Base-by-base conservation (phyloP, 2,113 vertebrate species). In the Lepisosteus osseus region DNA sequence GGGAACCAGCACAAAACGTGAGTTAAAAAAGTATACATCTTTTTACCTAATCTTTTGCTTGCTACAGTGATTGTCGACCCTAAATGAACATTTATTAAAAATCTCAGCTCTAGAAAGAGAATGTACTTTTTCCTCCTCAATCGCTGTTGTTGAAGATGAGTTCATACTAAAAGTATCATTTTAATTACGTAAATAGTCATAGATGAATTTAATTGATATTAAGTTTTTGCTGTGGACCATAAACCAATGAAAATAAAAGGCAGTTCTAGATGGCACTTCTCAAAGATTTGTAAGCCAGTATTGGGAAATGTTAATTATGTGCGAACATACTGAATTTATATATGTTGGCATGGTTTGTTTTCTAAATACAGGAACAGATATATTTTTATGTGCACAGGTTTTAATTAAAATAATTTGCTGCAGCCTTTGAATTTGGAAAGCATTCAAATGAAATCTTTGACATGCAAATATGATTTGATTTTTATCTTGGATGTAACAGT, bases 321-420 rank as follows among this genome's bases (percentile, higher is more conserved):
- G 87, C 88, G 87, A 90, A 90, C 88, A 92, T 88, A 91, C 88
- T 90, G 88, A 91, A 89, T 86, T 88, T 91, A 90, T 90, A 92
- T 87, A 89, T 87, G 87, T 83, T 92, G 89, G 85, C 88, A 90
- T 86, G 81, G 87, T 88, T 85, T 90, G 9, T 86, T 86, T 45
- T 83, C 74, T 74, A 80, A 91, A 86, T 87, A 82, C 85, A 87
- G 89, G 82, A 85, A 89, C 86, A 84, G 78, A 78, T 67, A 82
- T 86, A 83, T 80, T 80, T 87, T 87, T 85, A 88, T 86, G 84
- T 78, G 65, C 87, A 90, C 86, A 88, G 87, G 87, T 88, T 90
- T 92, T 91, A 90, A 90, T 92, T 91, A 90, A 90, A 83, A 88
- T 92, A 92, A 93, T 90, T 91, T 84, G 87, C 80, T 88, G 78